phyloP scores from a whole-genome alignment of 2,113 vertebrate genomes.

The Kryptolebias marmoratus region DNA sequence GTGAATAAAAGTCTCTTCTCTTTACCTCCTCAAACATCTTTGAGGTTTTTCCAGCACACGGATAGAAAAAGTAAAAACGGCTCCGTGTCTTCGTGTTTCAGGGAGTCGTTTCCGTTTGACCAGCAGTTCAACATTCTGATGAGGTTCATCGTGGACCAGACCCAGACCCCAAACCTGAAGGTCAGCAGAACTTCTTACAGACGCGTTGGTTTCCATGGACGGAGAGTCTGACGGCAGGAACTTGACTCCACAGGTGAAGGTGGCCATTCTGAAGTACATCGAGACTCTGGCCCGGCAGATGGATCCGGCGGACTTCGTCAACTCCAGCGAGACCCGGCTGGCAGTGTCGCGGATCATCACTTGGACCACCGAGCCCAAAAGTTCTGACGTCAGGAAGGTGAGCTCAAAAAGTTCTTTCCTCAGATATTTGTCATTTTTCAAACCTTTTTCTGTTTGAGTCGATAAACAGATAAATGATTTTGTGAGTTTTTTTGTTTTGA shows the following conservation, averaged over 20 bases:
- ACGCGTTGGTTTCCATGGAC: not conserved
- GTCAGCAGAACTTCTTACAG: slow-evolving; percentile 64
- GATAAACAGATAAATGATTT: too few relatives aligned
- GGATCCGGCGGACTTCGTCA: slow-evolving; percentile 97
- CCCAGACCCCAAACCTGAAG: slow-evolving; percentile 98
- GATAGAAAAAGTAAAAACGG: too few relatives aligned
- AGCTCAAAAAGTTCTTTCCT: not conserved
- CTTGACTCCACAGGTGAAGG: slow-evolving; percentile 87
- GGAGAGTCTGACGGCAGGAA: too few relatives aligned
- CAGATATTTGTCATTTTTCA: too few relatives aligned
- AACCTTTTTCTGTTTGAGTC: too few relatives aligned
- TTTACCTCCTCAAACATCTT: too few relatives aligned
- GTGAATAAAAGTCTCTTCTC: too few relatives aligned
- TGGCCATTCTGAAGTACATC: slow-evolving; percentile 97
- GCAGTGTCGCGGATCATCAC: slow-evolving; percentile 99
- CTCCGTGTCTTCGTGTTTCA: slow-evolving; percentile 51
- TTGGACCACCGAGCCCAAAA: slow-evolving; percentile 99
- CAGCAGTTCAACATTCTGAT: slow-evolving; percentile 99
- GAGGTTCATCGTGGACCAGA: slow-evolving; percentile 99
- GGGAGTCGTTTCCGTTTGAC: slow-evolving; percentile 98
- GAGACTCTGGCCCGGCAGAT: slow-evolving; percentile 95
- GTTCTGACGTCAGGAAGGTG: slow-evolving; percentile 98
- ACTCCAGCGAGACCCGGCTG: slow-evolving; percentile 97
- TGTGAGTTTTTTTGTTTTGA: too few relatives aligned
- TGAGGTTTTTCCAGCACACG: too few relatives aligned